A percentile compares a stretch with the other conserved stretches of the same genome.
Conservation (phyloP, 2,888 invertebrate genomes). For the Zelleria hepariella region DNA sequence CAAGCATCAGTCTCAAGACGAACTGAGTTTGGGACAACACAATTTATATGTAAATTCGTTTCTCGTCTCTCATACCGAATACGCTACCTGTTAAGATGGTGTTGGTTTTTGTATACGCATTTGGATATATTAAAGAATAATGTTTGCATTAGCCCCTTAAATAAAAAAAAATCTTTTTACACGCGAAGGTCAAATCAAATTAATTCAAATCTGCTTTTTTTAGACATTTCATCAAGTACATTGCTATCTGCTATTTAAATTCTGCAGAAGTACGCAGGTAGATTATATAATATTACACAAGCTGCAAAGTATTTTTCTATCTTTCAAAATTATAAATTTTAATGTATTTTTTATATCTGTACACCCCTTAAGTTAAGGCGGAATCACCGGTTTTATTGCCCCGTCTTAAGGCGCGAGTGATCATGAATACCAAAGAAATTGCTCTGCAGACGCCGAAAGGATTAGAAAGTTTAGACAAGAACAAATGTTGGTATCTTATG, state of each 20-base stretch:
- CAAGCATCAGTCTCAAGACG: not conserved
- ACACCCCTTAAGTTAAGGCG: conserved; percentile 9
- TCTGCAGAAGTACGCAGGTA: no score
- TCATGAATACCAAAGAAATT: not conserved
- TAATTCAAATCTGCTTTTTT: no score
- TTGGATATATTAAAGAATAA: no score
- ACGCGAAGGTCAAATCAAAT: no score
- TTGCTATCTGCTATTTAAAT: no score
- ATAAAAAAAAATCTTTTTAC: no score
- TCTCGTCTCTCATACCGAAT: conserved; percentile 11
- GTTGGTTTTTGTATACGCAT: no score
- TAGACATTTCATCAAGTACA: no score
- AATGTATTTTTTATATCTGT: not conserved
- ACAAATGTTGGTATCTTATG: no score
- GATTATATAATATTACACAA: no score
- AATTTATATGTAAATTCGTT: conserved; percentile 22
- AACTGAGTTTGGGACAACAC: conserved; percentile 16
- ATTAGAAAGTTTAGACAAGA: not conserved
- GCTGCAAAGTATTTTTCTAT: no score
- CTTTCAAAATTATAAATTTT: not conserved
- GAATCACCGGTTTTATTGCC: conserved; percentile 3
- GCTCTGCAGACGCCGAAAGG: not conserved
- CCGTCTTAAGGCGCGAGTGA: not conserved
- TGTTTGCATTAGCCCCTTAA: no score
- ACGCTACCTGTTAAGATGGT: conserved; percentile 2